Evolutionary conservation across 2,113 vertebrate genomes (phyloP), one percentile per base, ranked within the genome.

Genomic region (Ceratotherium simum): DNA sequence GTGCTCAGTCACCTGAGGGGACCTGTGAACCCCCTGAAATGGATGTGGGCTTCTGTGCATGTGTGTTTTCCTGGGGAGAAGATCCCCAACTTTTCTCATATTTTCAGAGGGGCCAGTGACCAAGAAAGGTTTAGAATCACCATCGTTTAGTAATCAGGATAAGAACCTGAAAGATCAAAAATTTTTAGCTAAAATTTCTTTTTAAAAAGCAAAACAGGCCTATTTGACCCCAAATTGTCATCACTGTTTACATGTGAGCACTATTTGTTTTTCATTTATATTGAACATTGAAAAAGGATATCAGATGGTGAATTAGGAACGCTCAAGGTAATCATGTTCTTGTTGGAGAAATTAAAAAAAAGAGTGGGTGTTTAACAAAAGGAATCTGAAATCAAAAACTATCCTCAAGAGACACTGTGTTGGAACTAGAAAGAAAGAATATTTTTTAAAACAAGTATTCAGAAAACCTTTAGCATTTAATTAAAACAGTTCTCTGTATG

Each of bases 381-480:
- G 29, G 20, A 85, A 85, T 58, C 9, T 85, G 48, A 79, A 83
- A 36, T 75, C 20, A 90, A 80, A 69, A 88, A 87, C 36, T 25
- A 72, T 36, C 33, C 39, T 72, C 36, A 51, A 82, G n/a, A 90
- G 46, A 23, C 17, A n/a, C 33, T 83, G 25, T 73, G 36, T 33
- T 39, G 20, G 86, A 25, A 70, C 3, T 51, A 33, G 14, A 75
- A 10, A 90, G 48, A 18, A 62, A 64, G 23, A 78, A 23, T 39
- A 54, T 62, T 95, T 95, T 89, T 67, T 39, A 96, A 97, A 93
- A 89, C 4, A 39, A 81, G n/a, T 39, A 51, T 73, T 89, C 56
- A 79, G 79, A 70, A 92, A 88, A 80, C 8, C 33, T 62, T 65
- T 36, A 36, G 80, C 23, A 67, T 39, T 87, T 79, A 67, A 95